Conservation (phyloP, 2,888 invertebrate genomes). For the Orthosia gothica region DNA sequence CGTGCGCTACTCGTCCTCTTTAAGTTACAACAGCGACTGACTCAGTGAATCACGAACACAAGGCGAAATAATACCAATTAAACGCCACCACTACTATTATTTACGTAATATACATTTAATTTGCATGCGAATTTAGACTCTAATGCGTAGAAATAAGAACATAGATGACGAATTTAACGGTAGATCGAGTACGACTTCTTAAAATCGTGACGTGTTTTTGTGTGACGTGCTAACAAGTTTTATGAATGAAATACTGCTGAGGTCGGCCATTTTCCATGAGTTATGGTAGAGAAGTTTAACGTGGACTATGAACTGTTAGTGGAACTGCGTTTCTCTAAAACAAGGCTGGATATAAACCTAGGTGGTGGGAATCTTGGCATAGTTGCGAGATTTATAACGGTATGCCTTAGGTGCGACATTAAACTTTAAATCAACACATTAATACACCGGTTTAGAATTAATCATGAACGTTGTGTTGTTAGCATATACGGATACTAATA, state of each 20-base stretch:
- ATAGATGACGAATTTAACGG: slow-evolving; percentile 51
- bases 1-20: slow-evolving; percentile 79
- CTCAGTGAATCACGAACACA: slow-evolving; percentile 87
- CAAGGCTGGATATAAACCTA: slow-evolving; percentile 46
- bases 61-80: slow-evolving; percentile 90
- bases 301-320: slow-evolving; percentile 40
- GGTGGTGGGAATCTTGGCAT: slow-evolving; percentile 46
- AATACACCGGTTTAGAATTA: slow-evolving; percentile 10
- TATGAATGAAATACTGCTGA: slow-evolving; percentile 76
- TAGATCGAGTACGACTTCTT: slow-evolving; percentile 60
- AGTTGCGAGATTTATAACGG: slow-evolving; percentile 46
- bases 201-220: slow-evolving; percentile 75
- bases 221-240: slow-evolving; percentile 76
- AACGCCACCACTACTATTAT: slow-evolving; percentile 74
- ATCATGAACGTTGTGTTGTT: not conserved
- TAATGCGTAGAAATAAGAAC: slow-evolving; percentile 69
- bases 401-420: slow-evolving; percentile 18
- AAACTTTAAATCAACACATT: slow-evolving; percentile 47
- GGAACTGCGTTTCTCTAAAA: slow-evolving; percentile 30
- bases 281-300: slow-evolving; percentile 32
- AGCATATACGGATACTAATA: slow-evolving; percentile 6
- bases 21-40: slow-evolving; percentile 81
- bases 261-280: slow-evolving; percentile 45
- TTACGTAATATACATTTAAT: slow-evolving; percentile 75
- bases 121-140: slow-evolving; percentile 74